Conservation (phyloP, 2,113 vertebrate species). For the Cololabis saira region DNA sequence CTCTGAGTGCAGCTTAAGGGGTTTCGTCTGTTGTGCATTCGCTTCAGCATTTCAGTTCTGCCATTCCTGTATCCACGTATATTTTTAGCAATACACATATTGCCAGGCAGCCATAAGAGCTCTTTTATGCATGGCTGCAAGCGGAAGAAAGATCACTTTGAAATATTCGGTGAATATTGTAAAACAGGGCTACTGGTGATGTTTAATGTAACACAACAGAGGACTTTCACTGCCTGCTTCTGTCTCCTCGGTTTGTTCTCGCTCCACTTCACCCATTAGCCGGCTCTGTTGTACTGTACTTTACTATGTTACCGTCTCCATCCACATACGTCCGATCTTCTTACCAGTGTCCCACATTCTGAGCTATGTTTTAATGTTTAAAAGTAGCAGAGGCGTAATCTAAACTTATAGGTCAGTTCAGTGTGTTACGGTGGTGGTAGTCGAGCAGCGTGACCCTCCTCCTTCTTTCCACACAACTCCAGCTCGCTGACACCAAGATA, state of each 20-base stretch:
- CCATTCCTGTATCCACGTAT: conserved; percentile 51
- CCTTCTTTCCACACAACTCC: conserved; percentile 9
- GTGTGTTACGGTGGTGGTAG: conserved; percentile 18
- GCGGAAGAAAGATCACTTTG: conserved; percentile 42
- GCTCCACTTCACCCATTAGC: conserved; percentile 36
- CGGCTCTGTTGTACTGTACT: conserved; percentile 25
- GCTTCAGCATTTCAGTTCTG: conserved; percentile 51
- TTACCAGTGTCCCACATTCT: conserved; percentile 17
- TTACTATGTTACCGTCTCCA: background rate
- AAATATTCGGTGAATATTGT: conserved; percentile 51
- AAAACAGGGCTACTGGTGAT: conserved; percentile 70
- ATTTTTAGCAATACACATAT: conserved; percentile 58
- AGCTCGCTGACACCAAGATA: conserved; percentile 45
- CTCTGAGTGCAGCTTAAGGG: conserved; percentile 84
- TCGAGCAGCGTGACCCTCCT: conserved; percentile 34
- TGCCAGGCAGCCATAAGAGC: conserved; percentile 56
- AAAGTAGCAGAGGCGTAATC: conserved; percentile 55
- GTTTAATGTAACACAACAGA: conserved; percentile 55
- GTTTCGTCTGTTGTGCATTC: conserved; percentile 76
- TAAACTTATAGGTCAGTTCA: conserved; percentile 18
- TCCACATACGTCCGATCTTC: conserved; percentile 8
- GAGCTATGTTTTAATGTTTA: conserved; percentile 21
- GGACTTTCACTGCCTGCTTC: conserved; percentile 66
- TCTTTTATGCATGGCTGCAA: conserved; percentile 60
- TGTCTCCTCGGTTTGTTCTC: conserved; percentile 43